Conservation (phyloP, 2,113 vertebrate species). For the Procavia capensis region DNA sequence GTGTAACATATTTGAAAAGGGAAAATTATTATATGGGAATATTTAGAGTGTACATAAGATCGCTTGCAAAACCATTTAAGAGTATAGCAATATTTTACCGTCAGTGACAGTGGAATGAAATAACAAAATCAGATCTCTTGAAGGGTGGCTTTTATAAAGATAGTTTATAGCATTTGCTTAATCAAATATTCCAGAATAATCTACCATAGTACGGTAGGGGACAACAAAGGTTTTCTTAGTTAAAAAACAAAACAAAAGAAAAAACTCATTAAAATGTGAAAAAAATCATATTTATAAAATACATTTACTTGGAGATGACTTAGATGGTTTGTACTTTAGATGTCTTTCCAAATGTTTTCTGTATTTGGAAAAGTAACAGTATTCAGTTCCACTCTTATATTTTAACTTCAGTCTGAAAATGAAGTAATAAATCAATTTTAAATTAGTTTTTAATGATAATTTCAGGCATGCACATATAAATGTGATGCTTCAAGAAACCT, state of each 20-base stretch:
- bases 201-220: background rate
- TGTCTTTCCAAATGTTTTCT: background rate
- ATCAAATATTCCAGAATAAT: background rate
- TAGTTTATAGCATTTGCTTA: background rate
- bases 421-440: constrained; percentile 3
- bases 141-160: background rate
- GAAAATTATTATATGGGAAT: constrained; percentile 9
- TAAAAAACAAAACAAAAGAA: background rate
- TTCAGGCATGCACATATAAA: background rate
- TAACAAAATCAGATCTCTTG: background rate
- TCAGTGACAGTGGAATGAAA: constrained; percentile 57
- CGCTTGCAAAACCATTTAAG: background rate
- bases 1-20: background rate
- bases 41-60: constrained; percentile 49
- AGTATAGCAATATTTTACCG: constrained; percentile 36
- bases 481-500: background rate
- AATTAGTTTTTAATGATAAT: background rate
- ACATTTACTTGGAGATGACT: constrained; percentile 11
- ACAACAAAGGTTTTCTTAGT: background rate
- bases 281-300: background rate
- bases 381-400: background rate
- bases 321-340: background rate
- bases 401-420: background rate
- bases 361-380: constrained; percentile 8
- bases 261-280: background rate